Conservation (phyloP, 1,140 invertebrate species). For the Apis dorsata region DNA sequence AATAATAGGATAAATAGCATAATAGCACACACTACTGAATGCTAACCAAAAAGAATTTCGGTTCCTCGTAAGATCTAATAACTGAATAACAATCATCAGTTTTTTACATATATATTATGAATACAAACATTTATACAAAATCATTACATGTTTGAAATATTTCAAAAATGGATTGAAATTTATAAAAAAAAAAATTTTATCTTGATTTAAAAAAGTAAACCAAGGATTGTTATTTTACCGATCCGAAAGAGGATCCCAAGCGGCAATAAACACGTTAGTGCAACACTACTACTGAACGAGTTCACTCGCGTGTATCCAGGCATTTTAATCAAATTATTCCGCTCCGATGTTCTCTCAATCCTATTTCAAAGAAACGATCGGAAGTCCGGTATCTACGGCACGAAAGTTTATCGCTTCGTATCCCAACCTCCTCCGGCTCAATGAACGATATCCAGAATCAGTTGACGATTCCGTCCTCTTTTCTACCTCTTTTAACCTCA, state of each 20-base stretch:
- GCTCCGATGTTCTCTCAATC: constrained; percentile 17
- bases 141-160: neutral
- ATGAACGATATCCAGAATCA: neutral
- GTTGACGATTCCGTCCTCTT: neutral
- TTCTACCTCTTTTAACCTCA: neutral
- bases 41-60: constrained; percentile 5
- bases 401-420: constrained; percentile 24
- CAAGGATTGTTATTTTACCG: neutral
- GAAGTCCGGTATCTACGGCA: constrained; percentile 29
- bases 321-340: constrained; percentile 48
- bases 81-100: neutral
- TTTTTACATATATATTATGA: neutral
- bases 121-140: neutral
- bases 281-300: constrained; percentile 21
- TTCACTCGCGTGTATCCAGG: constrained; percentile 27
- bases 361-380: constrained; percentile 43
- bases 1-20: neutral
- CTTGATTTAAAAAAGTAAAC: neutral
- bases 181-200: neutral
- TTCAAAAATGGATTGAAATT: neutral
- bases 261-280: constrained; percentile 21
- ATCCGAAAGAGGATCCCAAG: neutral
- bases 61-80: neutral
- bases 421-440: too few relatives aligned
- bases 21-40: neutral